Base-by-base conservation (phyloP, 2,888 invertebrate genomes). In the Oscheius onirici region DNA sequence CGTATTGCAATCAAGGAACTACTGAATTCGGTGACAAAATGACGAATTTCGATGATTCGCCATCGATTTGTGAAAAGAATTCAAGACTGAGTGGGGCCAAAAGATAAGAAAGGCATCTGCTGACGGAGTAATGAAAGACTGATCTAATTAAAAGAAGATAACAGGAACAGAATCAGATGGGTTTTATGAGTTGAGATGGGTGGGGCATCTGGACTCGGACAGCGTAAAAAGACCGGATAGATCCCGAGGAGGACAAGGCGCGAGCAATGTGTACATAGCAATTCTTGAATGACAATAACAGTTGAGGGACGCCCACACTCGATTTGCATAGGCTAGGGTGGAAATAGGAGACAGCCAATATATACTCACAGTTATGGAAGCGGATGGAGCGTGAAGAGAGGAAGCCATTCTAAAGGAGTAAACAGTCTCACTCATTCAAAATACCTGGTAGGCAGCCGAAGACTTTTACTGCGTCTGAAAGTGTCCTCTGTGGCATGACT, bases 251-350 rank as follows among this genome's bases (percentile, higher is more conserved):
- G 58, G 58, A 58, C 58, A 58, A 28, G 49, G 63, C 28, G 63
- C 17, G 49, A 49, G 63, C 49, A 26, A 49, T 63, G 46, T 63
- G 63, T 63, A 49, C 63, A 63, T 46, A 24, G 63, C 63, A 63
- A 63, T 49, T 49, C 63, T 63, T 34, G n/a, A n/a, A n/a, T n/a
- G 61, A 61, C 61, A 61, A 44, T 61, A 61, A 61, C 61, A 61
- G 61, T 24, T 46, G 61, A 43, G 40, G 40, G 40, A 24, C 28
- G 57, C 15, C 26, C n/a, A 24, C 13, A 8, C 13, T n/a, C 26
- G 26, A 55, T 55, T 55, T 55, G 55, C 55, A 55, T 55, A 55
- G 55, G 34, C 51, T 11, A 55, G 55, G 52, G 55, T 28, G 55
- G 46, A 46, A 46, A 46, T 46, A 17, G n/a, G 46, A 46, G n/a